phyloP scores from a whole-genome alignment of 2,113 vertebrate species.

The Cettia cetti region DNA sequence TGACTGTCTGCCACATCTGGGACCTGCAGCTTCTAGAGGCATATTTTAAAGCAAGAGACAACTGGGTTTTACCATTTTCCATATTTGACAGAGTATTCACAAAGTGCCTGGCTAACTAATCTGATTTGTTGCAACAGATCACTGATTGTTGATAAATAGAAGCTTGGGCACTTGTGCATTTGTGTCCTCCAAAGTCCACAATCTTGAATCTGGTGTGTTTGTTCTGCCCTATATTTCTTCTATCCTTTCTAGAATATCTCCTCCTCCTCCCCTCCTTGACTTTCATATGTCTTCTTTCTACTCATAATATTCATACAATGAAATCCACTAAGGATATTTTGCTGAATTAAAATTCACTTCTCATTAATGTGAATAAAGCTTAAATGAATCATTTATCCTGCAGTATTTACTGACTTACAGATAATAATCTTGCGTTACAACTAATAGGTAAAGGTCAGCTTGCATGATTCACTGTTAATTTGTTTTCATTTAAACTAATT shows the following conservation, averaged over 20 bases:
- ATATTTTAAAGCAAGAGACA: neutral
- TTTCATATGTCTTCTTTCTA: neutral
- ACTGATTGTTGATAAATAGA: neutral
- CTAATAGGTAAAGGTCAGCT: constrained; percentile 37
- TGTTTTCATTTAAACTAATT: constrained; percentile 57
- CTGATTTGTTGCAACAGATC: neutral
- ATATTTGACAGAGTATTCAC: neutral
- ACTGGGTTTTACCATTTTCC: neutral
- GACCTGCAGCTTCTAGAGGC: neutral
- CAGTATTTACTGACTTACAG: constrained; percentile 16
- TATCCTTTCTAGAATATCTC: neutral
- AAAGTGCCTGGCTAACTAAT: neutral
- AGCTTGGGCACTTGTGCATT: neutral
- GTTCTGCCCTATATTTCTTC: neutral
- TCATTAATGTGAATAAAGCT: neutral
- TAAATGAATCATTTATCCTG: constrained; percentile 32
- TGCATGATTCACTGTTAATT: constrained; percentile 13
- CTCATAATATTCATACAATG: neutral
- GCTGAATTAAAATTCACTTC: neutral
- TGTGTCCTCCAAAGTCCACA: accelerated
- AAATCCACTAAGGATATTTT: neutral
- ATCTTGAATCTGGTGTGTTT: accelerated
- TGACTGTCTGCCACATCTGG: neutral
- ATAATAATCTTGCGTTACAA: constrained; percentile 13
- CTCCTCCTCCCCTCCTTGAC: neutral